Conservation (phyloP, 1,140 invertebrate species). For the Anagrus nilaparvatae region DNA sequence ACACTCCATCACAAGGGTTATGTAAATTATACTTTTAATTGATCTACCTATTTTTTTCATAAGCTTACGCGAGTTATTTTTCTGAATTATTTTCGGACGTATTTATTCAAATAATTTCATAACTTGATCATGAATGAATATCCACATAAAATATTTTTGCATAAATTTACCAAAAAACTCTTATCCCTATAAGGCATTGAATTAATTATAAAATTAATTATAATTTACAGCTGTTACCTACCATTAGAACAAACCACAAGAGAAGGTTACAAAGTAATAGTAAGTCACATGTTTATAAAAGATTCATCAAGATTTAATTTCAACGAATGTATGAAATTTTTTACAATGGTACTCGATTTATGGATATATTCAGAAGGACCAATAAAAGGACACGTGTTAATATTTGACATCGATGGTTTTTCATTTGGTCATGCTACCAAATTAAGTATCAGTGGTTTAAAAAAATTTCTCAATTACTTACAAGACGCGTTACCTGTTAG, state of each 20-base stretch:
- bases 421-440: conserved; percentile 48
- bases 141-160: too few relatives aligned
- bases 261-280: conserved; percentile 46
- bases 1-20: too few relatives aligned
- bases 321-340: conserved; percentile 36
- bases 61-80: too few relatives aligned
- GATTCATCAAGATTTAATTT: conserved; percentile 51
- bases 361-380: conserved; percentile 46
- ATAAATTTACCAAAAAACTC: too few relatives aligned
- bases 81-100: too few relatives aligned
- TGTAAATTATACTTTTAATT: too few relatives aligned
- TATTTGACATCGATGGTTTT: conserved; percentile 49
- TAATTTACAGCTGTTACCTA: too few relatives aligned
- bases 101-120: too few relatives aligned
- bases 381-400: conserved; percentile 44
- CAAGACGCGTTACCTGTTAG: conserved; percentile 54
- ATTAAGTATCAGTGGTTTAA: conserved; percentile 47
- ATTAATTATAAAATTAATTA: too few relatives aligned
- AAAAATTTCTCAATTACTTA: conserved; percentile 55
- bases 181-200: too few relatives aligned
- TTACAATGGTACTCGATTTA: conserved; percentile 49
- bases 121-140: too few relatives aligned
- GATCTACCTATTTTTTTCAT: too few relatives aligned
- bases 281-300: conserved; percentile 40
- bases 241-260: conserved; percentile 36